Conservation (phyloP, 2,797 vertebrate species). For the Pangasius sanitwongsei region DNA sequence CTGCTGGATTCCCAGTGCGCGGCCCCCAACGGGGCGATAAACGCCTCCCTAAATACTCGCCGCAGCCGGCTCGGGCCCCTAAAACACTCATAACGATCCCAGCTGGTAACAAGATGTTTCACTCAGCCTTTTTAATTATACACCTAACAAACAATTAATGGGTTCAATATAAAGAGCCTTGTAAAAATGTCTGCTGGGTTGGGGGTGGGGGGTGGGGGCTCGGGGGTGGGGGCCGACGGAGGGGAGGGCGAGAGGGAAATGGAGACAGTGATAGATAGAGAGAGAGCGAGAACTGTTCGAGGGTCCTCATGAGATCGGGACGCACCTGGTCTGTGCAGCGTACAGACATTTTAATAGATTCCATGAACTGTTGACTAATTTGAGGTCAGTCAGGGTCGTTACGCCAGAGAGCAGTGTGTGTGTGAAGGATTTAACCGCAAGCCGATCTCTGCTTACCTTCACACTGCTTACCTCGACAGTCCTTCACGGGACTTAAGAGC, state of each 20-base stretch:
- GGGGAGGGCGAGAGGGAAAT: background rate
- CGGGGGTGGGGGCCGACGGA: background rate
- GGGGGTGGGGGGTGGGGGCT: background rate
- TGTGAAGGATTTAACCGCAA: conserved; percentile 26
- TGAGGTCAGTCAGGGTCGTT: conserved; percentile 33
- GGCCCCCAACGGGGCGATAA: conserved; percentile 47
- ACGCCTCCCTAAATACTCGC: conserved; percentile 40
- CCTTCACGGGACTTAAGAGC: conserved; percentile 37
- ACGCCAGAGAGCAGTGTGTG: conserved; percentile 36
- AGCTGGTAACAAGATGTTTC: conserved; percentile 58
- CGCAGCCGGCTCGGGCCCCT: conserved; percentile 34
- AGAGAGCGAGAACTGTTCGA: background rate
- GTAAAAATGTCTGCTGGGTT: conserved; percentile 51
- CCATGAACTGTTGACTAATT: conserved; percentile 60
- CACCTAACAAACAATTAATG: conserved; percentile 62
- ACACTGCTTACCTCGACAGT: conserved; percentile 9
- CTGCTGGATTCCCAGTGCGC: conserved; percentile 31
- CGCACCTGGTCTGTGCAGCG: conserved; percentile 28
- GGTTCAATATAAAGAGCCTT: conserved; percentile 54
- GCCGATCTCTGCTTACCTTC: conserved; percentile 38
- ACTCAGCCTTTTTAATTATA: conserved; percentile 58
- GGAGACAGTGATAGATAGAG: background rate
- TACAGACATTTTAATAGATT: conserved; percentile 56
- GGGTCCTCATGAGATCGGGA: conserved; percentile 16
- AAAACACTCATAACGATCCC: conserved; percentile 50